phyloP scores from a whole-genome alignment of 2,113 vertebrate species.

The Columbina picui region DNA sequence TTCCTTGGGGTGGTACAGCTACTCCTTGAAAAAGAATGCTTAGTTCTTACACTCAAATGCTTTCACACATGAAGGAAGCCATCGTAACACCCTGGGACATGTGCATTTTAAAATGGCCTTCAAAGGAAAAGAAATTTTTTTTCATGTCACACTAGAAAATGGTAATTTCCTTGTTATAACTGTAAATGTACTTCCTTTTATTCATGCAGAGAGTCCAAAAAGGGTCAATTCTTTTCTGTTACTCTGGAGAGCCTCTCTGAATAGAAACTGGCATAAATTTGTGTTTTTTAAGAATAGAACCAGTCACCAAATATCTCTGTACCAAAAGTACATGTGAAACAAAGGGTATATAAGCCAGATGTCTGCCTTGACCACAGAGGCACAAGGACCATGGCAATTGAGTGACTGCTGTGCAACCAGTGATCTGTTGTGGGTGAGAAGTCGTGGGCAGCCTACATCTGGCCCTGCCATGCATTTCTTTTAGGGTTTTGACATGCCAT shows the following conservation, averaged over 20 bases:
- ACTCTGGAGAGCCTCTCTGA: neutral
- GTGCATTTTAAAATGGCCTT: neutral
- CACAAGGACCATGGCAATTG: neutral
- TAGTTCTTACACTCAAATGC: neutral
- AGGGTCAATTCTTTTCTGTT: neutral
- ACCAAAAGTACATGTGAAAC: fast-evolving
- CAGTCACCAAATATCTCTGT: neutral
- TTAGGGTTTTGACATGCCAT: neutral
- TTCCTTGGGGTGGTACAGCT: neutral
- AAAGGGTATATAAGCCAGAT: fast-evolving
- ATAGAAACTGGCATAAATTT: neutral
- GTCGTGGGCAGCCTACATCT: neutral
- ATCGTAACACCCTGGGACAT: neutral
- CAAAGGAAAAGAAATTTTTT: neutral
- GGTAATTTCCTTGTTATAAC: neutral
- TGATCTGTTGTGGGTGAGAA: neutral
- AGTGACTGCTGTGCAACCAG: fast-evolving
- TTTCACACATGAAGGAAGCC: neutral
- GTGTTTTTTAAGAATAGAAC: neutral
- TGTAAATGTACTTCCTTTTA: neutral
- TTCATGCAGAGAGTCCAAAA: neutral
- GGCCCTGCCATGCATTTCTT: neutral
- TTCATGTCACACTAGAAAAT: neutral
- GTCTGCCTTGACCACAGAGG: neutral
- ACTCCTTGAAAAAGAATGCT: neutral